Conservation (phyloP, 1,140 invertebrate species). For the Procambarus clarkii region DNA sequence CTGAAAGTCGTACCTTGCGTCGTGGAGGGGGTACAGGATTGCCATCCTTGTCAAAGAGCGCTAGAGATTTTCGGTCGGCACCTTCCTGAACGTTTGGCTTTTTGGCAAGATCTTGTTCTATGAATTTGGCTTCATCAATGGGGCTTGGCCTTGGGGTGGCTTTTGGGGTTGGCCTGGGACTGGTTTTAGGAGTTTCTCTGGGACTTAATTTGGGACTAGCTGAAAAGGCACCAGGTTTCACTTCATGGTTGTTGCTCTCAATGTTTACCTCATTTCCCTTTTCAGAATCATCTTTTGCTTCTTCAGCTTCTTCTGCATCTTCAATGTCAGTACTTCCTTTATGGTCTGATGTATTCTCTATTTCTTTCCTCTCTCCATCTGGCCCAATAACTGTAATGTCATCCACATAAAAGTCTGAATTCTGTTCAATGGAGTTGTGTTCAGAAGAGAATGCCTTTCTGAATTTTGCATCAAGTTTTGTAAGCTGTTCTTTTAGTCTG, state of each 20-base stretch:
- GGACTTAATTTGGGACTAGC: slow-evolving; percentile 33
- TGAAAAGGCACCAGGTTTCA: not conserved
- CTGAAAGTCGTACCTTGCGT: slow-evolving; percentile 75
- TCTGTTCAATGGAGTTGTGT: slow-evolving; percentile 41
- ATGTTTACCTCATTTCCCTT: not conserved
- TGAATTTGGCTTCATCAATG: slow-evolving; percentile 35
- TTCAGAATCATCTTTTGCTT: slow-evolving; percentile 2
- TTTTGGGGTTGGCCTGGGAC: slow-evolving; percentile 42
- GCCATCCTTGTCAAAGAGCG: slow-evolving; percentile 80
- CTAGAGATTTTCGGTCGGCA: slow-evolving; percentile 76
- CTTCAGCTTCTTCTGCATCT: slow-evolving; percentile 13
- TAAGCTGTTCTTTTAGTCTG: slow-evolving; percentile 55
- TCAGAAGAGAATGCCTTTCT: slow-evolving; percentile 66
- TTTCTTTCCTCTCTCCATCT: slow-evolving; percentile 27
- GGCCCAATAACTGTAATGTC: slow-evolving; percentile 17
- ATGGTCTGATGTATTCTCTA: slow-evolving; percentile 23
- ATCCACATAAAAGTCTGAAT: slow-evolving; percentile 12
- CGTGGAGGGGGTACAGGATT: slow-evolving; percentile 81
- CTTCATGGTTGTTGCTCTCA: not conserved
- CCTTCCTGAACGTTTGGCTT: slow-evolving; percentile 42
- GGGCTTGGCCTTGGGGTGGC: slow-evolving; percentile 52
- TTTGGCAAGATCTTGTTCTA: slow-evolving; percentile 33
- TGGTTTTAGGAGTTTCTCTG: slow-evolving; percentile 41
- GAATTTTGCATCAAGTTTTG: slow-evolving; percentile 64
- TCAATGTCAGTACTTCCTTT: slow-evolving; percentile 21